Percentiles rank a stretch among this genome's conserved stretches.
These are phyloP conservation scores for Chaetophractus vellerosus DNA, from an alignment of 2,797 vertebrate genomes.

Conservation along the genomic window DNA sequence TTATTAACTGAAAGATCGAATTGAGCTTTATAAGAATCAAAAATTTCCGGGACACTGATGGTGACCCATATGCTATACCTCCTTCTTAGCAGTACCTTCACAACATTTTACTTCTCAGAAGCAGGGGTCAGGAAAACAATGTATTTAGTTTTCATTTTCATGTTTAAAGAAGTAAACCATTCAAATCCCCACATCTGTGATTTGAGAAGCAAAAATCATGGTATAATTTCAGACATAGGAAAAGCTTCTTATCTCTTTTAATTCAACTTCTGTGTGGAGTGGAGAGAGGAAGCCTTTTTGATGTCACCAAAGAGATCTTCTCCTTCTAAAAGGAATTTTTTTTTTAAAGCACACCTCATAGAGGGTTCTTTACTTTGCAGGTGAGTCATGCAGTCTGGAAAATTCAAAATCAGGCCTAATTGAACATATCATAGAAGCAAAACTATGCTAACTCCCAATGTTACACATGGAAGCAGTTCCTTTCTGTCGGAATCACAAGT, in stretches of 20 bases:
- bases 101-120: neutral
- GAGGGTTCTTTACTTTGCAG: neutral
- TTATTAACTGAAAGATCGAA: constrained; percentile 35
- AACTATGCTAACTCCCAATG: neutral
- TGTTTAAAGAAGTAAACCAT: constrained; percentile 36
- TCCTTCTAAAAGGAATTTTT: neutral
- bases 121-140: neutral
- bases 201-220: neutral
- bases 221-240: constrained; percentile 26
- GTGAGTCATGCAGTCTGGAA: neutral
- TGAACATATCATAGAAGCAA: neutral
- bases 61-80: neutral
- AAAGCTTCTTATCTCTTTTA: neutral
- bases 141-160: constrained; percentile 26
- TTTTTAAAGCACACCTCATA: neutral
- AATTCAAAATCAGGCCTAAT: neutral
- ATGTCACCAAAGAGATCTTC: constrained; percentile 6
- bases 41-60: constrained; percentile 25
- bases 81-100: neutral
- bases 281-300: neutral
- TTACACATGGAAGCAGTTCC: neutral
- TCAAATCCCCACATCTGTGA: neutral
- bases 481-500: neutral
- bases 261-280: neutral
- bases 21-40: neutral